Evolutionary conservation across 1,140 invertebrate species (phyloP).

Genomic region (Mamestra configurata): DNA sequence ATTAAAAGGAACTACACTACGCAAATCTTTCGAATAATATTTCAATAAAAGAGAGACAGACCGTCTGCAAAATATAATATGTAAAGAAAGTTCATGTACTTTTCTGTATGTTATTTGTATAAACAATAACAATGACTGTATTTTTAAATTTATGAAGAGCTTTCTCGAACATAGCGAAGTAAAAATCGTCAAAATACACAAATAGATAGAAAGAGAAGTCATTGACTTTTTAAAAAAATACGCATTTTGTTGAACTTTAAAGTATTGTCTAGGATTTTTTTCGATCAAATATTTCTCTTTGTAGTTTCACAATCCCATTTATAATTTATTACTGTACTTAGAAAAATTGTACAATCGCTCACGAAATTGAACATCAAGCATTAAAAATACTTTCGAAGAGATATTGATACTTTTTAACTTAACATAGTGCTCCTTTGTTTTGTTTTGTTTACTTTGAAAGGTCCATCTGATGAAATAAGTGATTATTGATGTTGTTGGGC

Average conservation of each 20-base stretch:
- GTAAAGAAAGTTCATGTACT: not conserved
- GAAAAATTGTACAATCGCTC: not conserved
- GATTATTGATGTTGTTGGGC: too few relatives aligned
- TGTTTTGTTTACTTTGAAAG: too few relatives aligned
- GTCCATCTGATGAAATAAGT: too few relatives aligned
- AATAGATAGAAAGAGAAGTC: not conserved
- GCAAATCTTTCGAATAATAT: not conserved
- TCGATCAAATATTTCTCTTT: not conserved
- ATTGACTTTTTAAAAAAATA: not conserved
- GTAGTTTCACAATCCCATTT: not conserved
- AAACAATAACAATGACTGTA: constrained; percentile 7
- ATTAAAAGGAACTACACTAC: not conserved
- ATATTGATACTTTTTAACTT: too few relatives aligned
- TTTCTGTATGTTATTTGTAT: not conserved
- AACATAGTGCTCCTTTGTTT: too few relatives aligned
- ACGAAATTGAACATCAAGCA: not conserved
- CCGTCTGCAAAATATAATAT: not conserved
- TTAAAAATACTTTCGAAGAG: too few relatives aligned
- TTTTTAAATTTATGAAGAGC: not conserved
- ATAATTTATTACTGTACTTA: not conserved
- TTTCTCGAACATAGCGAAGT: not conserved
- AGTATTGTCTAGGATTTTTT: not conserved
- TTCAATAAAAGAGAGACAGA: not conserved
- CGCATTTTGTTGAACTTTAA: not conserved
- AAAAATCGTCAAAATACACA: not conserved